Evolutionary conservation across 2,888 invertebrate species (phyloP).

Genomic region (Sinopyrophorus schimmeli): DNA sequence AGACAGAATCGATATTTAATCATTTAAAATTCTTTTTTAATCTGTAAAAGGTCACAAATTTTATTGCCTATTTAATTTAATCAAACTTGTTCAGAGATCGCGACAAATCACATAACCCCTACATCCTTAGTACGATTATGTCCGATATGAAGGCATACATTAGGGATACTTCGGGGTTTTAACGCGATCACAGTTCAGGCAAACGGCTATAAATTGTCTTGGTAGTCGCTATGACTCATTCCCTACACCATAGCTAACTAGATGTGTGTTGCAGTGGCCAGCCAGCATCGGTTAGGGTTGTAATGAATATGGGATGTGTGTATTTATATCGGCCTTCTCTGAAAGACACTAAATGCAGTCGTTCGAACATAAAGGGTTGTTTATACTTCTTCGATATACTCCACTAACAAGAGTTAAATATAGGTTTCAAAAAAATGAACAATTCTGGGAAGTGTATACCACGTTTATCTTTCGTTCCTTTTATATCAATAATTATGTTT

Average conservation of each 20-base stretch:
- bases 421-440: no score
- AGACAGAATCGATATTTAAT: no score
- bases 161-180: conserved; percentile 37
- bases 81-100: conserved; percentile 24
- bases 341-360: conserved; percentile 30
- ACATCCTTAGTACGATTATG: conserved; percentile 12
- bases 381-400: no score
- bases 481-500: no score
- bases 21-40: conserved; percentile 17
- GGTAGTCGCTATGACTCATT: conserved; percentile 40
- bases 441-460: no score
- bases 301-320: conserved; percentile 28
- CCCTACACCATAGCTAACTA: conserved; percentile 37
- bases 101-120: conserved; percentile 28
- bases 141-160: conserved; percentile 26
- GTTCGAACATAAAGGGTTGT: conserved; percentile 26
- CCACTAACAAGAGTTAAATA: no score
- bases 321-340: conserved; percentile 29
- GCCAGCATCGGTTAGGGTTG: conserved; percentile 28
- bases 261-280: conserved; percentile 36
- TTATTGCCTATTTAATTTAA: conserved; percentile 34
- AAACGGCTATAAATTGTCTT: conserved; percentile 41
- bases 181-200: conserved; percentile 41
- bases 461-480: no score
- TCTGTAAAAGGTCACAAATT: conserved; percentile 31